phyloP scores from a whole-genome alignment of 2,113 vertebrate genomes.

The Grantiella picta region DNA sequence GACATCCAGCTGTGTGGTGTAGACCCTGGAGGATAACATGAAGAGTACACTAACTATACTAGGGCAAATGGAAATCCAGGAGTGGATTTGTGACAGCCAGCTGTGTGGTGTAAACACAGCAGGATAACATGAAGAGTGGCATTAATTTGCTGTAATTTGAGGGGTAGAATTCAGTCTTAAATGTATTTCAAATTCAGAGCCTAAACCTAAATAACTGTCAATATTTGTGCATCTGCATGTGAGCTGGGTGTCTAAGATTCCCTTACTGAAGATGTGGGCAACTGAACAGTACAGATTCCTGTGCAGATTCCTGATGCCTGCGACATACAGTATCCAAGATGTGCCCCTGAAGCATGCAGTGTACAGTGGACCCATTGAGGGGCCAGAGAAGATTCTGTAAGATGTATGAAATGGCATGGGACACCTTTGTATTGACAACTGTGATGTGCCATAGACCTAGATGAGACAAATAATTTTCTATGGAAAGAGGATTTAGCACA shows the following conservation, averaged over 20 bases:
- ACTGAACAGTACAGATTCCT: no score
- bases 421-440: background rate
- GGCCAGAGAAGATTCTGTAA: background rate
- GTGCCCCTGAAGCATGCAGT: background rate
- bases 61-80: background rate
- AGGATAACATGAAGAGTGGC: background rate
- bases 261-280: background rate
- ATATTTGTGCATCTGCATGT: background rate
- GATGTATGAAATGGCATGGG: background rate
- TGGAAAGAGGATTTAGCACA: background rate
- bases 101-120: background rate
- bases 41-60: background rate
- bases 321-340: fast-evolving
- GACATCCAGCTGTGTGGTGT: background rate
- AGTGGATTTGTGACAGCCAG: background rate
- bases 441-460: background rate
- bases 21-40: background rate
- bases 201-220: background rate
- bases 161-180: background rate
- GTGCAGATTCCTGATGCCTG: background rate
- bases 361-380: background rate
- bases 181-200: background rate
- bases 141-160: background rate
- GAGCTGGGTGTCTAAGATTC: background rate
- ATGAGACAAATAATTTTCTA: background rate